Percentiles rank a stretch among this genome's conserved stretches.
phyloP scores from a whole-genome alignment of 2,797 vertebrate genomes.

The Pangasius sanitwongsei region DNA sequence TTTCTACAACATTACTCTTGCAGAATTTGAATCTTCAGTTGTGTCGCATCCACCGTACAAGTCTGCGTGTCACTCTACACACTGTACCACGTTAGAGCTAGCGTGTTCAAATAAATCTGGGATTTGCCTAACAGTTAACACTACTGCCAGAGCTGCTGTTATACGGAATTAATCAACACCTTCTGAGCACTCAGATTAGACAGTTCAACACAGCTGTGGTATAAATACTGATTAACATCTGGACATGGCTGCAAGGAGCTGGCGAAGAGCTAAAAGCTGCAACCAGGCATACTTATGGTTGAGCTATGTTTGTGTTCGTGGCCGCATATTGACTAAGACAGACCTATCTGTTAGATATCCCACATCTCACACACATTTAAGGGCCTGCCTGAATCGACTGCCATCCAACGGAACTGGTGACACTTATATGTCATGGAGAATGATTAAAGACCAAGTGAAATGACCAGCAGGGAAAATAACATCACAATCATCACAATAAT shows the following conservation, averaged over 20 bases:
- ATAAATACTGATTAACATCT: neutral
- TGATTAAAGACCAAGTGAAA: too few species aligned
- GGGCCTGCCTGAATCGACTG: neutral
- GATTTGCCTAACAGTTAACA: neutral
- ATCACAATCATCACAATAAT: neutral
- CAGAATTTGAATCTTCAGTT: neutral
- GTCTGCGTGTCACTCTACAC: neutral
- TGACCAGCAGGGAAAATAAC: neutral
- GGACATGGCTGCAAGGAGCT: neutral
- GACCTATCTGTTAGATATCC: slow-evolving; percentile 47
- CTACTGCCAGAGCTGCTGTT: neutral
- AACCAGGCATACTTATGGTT: neutral
- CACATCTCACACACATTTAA: slow-evolving; percentile 32
- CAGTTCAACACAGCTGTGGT: neutral
- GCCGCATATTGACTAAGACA: slow-evolving; percentile 48
- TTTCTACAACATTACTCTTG: too few species aligned
- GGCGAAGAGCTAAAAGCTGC: neutral
- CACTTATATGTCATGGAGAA: neutral
- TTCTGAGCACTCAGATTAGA: neutral
- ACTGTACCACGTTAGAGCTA: neutral
- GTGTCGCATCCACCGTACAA: neutral
- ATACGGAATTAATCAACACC: neutral
- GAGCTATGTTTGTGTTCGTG: slow-evolving; percentile 24
- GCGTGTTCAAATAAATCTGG: neutral
- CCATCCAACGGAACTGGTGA: neutral